Evolutionary conservation across 2,888 invertebrate genomes (phyloP).

Genomic region (Microctonus hyperodae): DNA sequence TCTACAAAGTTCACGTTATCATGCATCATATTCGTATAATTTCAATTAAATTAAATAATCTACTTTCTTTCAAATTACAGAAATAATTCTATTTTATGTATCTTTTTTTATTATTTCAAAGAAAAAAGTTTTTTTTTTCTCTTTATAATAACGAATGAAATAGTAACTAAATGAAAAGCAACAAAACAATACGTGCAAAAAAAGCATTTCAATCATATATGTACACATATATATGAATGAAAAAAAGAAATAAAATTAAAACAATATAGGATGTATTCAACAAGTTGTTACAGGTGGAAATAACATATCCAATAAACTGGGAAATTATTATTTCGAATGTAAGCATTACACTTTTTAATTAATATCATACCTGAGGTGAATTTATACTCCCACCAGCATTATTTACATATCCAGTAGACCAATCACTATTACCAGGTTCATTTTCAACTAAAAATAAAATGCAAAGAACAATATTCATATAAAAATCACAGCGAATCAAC

Average conservation of each 20-base stretch:
- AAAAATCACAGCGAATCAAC: neutral
- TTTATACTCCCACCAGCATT: slow-evolving; percentile 47
- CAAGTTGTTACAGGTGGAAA: slow-evolving; percentile 55
- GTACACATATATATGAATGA: slow-evolving; percentile 43
- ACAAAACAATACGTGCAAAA: slow-evolving; percentile 23
- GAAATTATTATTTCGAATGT: slow-evolving; percentile 28
- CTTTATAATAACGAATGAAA: neutral
- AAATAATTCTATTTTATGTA: slow-evolving; percentile 7
- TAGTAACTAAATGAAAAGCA: slow-evolving; percentile 10
- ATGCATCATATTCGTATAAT: neutral
- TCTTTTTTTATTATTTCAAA: too few relatives aligned
- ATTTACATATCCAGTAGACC: slow-evolving; percentile 49
- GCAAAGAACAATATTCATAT: neutral
- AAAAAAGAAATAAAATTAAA: slow-evolving; percentile 40
- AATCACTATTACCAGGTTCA: slow-evolving; percentile 53
- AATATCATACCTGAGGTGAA: slow-evolving; percentile 56
- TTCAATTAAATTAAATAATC: neutral
- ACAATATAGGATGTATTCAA: slow-evolving; percentile 57
- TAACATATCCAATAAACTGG: slow-evolving; percentile 12
- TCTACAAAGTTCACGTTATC: neutral
- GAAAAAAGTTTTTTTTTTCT: too few relatives aligned
- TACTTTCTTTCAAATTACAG: neutral
- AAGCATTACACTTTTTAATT: slow-evolving; percentile 1
- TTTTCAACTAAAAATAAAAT: slow-evolving; percentile 50
- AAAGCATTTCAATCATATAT: slow-evolving; percentile 18